phyloP scores from a whole-genome alignment of 2,888 invertebrate species.

The Phengaris arion region DNA sequence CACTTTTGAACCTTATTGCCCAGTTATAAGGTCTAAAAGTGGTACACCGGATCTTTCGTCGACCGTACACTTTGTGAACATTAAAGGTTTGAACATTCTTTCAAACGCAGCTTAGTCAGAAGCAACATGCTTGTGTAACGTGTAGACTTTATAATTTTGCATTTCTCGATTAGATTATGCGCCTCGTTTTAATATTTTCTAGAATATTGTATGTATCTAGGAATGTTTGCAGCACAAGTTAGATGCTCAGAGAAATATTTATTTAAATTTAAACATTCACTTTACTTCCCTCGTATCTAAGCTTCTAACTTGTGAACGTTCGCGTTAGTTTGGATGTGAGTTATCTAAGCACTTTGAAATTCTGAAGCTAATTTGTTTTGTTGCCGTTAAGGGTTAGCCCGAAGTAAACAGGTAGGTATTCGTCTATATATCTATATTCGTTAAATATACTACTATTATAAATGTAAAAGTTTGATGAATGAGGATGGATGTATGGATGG shows the following conservation, averaged over 20 bases:
- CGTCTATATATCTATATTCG: too few species aligned
- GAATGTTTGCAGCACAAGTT: background rate
- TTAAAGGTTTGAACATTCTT: too few species aligned
- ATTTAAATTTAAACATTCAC: background rate
- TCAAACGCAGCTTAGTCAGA: background rate
- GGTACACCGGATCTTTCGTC: too few species aligned
- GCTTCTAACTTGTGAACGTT: background rate
- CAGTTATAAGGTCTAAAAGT: too few species aligned
- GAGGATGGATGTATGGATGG: too few species aligned
- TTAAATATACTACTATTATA: too few species aligned
- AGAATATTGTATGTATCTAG: background rate
- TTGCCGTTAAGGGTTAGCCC: background rate
- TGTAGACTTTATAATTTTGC: background rate
- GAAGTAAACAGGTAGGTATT: background rate
- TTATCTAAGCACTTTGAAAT: background rate
- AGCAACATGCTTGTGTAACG: background rate
- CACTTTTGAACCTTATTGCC: too few species aligned
- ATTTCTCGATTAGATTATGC: background rate
- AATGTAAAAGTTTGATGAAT: too few species aligned
- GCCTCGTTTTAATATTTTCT: background rate
- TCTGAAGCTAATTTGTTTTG: slow-evolving; percentile 11
- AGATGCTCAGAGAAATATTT: background rate
- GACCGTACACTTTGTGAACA: too few species aligned
- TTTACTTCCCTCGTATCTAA: background rate
- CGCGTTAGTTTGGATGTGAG: background rate